These are phyloP conservation scores for Solenopsis fugax DNA, from an alignment of 1,140 invertebrate species.

Conservation along the genomic window DNA sequence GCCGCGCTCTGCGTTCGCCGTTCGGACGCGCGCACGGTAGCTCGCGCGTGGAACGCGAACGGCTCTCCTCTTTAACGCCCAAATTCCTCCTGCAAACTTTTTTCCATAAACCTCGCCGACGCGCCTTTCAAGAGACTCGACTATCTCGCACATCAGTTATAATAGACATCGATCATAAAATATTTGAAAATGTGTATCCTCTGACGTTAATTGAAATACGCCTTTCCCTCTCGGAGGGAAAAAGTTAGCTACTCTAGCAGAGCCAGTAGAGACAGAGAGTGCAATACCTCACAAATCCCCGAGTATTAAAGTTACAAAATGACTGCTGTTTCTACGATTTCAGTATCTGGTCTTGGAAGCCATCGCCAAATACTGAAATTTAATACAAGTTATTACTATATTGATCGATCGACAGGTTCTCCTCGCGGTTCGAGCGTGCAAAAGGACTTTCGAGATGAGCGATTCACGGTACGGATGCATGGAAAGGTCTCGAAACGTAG, in stretches of 20 bases:
- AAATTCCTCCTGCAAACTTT: constrained; percentile 25
- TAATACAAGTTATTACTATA: constrained; percentile 41
- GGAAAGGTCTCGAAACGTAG: constrained; percentile 53
- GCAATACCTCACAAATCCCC: too few species aligned
- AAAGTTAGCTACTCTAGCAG: neutral
- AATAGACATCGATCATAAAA: neutral
- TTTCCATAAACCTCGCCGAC: too few species aligned
- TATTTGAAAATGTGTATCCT: neutral
- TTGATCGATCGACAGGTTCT: constrained; percentile 50
- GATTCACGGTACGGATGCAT: constrained; percentile 43
- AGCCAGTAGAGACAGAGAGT: neutral
- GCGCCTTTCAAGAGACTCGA: neutral
- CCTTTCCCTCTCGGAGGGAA: neutral
- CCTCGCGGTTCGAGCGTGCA: neutral
- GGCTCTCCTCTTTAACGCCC: constrained; percentile 50
- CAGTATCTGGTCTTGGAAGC: neutral
- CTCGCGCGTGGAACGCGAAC: constrained; percentile 35
- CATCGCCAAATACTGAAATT: constrained; percentile 11
- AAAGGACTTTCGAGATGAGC: constrained; percentile 40
- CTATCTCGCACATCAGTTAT: neutral
- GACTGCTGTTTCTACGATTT: neutral
- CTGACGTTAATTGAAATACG: neutral
- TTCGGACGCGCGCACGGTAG: constrained; percentile 40
- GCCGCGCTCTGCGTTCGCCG: too few species aligned
- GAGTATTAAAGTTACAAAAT: neutral